Evolutionary conservation across 2,797 vertebrate species (phyloP).

Genomic region (Antrozous pallidus): DNA sequence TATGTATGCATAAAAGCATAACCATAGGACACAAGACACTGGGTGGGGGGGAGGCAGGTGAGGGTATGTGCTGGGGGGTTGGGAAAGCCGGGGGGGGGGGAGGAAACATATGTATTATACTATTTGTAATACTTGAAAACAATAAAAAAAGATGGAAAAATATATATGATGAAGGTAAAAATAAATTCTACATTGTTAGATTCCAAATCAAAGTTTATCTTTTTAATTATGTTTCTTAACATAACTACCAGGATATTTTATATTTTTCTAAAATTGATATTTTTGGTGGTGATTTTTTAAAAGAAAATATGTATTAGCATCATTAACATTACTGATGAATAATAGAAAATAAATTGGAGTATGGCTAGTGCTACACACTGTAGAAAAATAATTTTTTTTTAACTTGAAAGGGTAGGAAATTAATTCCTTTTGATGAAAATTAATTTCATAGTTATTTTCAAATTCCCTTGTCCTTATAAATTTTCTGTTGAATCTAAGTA

Average conservation of each 20-base stretch:
- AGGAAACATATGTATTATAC: no score
- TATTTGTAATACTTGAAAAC: no score
- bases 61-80: no score
- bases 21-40: no score
- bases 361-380: background rate
- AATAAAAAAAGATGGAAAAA: no score
- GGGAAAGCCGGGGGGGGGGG: no score
- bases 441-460: slow-evolving; percentile 11
- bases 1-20: no score
- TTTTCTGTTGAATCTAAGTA: background rate
- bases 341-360: background rate
- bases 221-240: background rate
- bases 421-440: background rate
- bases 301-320: background rate
- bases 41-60: no score
- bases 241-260: background rate
- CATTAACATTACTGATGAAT: background rate
- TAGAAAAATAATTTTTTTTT: slow-evolving; percentile 15
- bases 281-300: background rate
- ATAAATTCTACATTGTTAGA: background rate
- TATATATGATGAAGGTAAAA: background rate
- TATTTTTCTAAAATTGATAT: background rate
- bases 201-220: background rate
- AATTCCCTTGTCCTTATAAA: background rate
- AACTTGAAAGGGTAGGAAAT: background rate